phyloP scores from a whole-genome alignment of 2,888 invertebrate species.

The Branchellion lobata region DNA sequence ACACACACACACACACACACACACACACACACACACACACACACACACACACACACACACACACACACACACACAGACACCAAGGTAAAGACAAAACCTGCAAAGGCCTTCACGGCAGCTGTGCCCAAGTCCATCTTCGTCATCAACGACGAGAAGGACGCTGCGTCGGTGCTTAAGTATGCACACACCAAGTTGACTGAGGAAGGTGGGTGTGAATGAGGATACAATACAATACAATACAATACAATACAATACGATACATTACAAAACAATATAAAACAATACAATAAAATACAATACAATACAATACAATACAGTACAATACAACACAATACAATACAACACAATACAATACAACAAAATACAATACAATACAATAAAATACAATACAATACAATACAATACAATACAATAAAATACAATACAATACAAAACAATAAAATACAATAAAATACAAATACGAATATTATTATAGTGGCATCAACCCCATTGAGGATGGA shows the following conservation, averaged over 20 bases:
- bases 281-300: slow-evolving; percentile 59
- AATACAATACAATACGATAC: not conserved
- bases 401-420: no score
- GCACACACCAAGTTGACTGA: not conserved
- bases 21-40: no score
- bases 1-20: no score
- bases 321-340: not conserved
- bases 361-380: not conserved
- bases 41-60: no score
- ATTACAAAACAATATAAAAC: not conserved
- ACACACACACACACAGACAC: no score
- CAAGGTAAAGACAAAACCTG: no score
- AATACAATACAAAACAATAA: no score
- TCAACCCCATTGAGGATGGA: no score
- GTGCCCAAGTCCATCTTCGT: not conserved
- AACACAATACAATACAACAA: not conserved
- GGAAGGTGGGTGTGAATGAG: no score
- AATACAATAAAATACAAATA: no score
- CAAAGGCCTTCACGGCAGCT: no score
- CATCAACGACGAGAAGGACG: not conserved
- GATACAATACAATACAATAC: not conserved
- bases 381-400: slow-evolving; percentile 65
- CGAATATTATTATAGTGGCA: no score
- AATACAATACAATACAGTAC: slow-evolving; percentile 65
- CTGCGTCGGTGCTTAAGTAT: not conserved